Conservation (phyloP, 2,113 vertebrate species). For the Gymnogyps californianus region DNA sequence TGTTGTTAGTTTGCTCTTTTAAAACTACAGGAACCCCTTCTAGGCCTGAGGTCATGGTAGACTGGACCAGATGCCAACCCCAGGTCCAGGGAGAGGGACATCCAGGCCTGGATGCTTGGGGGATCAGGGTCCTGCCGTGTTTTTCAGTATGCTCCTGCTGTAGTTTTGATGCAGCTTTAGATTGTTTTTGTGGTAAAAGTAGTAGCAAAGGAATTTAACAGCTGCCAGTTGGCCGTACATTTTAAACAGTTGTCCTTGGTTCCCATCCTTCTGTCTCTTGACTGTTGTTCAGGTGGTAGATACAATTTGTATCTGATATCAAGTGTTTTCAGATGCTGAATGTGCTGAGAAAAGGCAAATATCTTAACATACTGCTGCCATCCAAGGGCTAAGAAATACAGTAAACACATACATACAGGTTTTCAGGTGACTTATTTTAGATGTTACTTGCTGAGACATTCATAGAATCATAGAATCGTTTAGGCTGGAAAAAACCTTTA, state of each 20-base stretch:
- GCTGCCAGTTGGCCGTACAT: not conserved
- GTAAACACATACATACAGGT: not conserved
- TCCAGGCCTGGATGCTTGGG: not conserved
- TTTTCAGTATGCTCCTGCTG: not conserved
- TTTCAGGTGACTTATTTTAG: not conserved
- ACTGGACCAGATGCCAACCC: not conserved
- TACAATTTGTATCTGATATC: not conserved
- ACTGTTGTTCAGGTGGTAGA: not conserved
- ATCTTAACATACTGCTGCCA: not conserved
- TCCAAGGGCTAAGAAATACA: not conserved
- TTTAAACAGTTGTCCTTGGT: not conserved
- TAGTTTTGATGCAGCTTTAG: not conserved
- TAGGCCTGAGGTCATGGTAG: not conserved
- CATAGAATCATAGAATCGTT: not conserved
- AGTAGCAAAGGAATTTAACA: not conserved
- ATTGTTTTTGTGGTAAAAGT: not conserved
- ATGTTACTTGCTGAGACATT: not conserved
- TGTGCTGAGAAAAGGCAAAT: not conserved
- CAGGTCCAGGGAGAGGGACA: not conserved
- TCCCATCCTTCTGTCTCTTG: not conserved
- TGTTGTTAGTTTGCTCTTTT: not conserved
- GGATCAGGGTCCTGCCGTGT: fast-evolving
- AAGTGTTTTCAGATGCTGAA: not conserved
- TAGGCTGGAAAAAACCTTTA: not conserved
- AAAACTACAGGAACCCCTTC: not conserved